phyloP scores from a whole-genome alignment of 1,140 invertebrate species.

The Leptopilina boulardi region DNA sequence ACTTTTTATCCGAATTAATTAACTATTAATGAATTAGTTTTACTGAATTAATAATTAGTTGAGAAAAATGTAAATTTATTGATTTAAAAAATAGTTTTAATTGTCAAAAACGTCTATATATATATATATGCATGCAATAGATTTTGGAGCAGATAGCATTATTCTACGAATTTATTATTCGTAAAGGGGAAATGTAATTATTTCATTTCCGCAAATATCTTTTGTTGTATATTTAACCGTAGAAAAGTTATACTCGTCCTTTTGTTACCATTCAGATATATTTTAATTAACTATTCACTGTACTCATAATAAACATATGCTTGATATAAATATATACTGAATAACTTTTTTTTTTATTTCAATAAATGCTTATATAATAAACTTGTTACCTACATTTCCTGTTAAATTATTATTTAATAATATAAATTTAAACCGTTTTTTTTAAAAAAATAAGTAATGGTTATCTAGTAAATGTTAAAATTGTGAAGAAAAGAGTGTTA shows the following conservation, averaged over 20 bases:
- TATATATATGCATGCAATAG: too few species aligned
- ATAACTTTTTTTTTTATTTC: not conserved
- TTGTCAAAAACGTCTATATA: too few species aligned
- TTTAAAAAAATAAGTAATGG: not conserved
- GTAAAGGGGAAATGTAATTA: not conserved
- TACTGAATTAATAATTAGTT: too few species aligned
- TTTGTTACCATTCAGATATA: not conserved
- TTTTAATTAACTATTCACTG: not conserved
- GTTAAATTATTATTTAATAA: not conserved
- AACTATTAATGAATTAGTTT: too few species aligned
- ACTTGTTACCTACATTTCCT: not conserved
- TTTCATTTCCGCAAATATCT: constrained; percentile 8
- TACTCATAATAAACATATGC: not conserved
- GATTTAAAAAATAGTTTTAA: too few species aligned
- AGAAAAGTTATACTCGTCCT: not conserved
- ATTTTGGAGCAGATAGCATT: not conserved
- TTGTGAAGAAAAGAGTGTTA: too few species aligned
- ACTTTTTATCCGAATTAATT: too few species aligned
- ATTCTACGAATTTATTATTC: not conserved
- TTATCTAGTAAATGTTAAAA: too few species aligned
- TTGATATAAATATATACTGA: too few species aligned
- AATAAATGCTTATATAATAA: not conserved
- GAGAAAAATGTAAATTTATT: too few species aligned
- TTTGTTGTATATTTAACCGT: not conserved
- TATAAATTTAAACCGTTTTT: not conserved